phyloP scores from a whole-genome alignment of 1,140 invertebrate genomes.

The Hyphantria cunea region DNA sequence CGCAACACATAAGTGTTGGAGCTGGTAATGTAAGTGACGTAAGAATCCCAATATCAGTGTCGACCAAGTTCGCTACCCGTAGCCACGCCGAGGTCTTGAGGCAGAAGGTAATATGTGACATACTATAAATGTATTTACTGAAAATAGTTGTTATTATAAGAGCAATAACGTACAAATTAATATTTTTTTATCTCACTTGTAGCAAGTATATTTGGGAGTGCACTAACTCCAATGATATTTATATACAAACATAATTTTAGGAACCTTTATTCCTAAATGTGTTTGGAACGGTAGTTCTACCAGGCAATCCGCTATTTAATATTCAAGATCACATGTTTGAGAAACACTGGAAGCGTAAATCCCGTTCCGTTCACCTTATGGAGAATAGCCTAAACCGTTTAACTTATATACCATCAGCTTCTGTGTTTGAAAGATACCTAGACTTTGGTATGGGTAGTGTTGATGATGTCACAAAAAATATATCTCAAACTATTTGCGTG shows the following conservation, averaged over 20 bases:
- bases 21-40: too few relatives aligned
- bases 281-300: constrained; percentile 53
- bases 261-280: constrained; percentile 63
- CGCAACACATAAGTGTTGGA: too few relatives aligned
- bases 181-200: too few relatives aligned
- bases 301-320: constrained; percentile 54
- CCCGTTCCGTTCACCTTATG: constrained; percentile 59
- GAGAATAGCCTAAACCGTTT: constrained; percentile 69
- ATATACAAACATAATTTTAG: constrained; percentile 37
- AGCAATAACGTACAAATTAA: too few relatives aligned
- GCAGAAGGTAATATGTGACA: too few relatives aligned
- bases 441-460: constrained; percentile 69
- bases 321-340: constrained; percentile 59
- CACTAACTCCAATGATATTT: too few relatives aligned
- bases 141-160: too few relatives aligned
- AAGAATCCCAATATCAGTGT: too few relatives aligned
- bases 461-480: constrained; percentile 58
- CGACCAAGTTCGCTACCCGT: too few relatives aligned
- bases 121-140: too few relatives aligned
- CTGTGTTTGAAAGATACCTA: constrained; percentile 65
- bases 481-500: constrained; percentile 69
- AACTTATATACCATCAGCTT: constrained; percentile 60
- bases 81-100: too few relatives aligned
- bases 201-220: too few relatives aligned
- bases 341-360: constrained; percentile 56